Evolutionary conservation across 2,113 vertebrate genomes (phyloP), one percentile per base, ranked within the genome.

Genomic region (Epinephelus fuscoguttatus): DNA sequence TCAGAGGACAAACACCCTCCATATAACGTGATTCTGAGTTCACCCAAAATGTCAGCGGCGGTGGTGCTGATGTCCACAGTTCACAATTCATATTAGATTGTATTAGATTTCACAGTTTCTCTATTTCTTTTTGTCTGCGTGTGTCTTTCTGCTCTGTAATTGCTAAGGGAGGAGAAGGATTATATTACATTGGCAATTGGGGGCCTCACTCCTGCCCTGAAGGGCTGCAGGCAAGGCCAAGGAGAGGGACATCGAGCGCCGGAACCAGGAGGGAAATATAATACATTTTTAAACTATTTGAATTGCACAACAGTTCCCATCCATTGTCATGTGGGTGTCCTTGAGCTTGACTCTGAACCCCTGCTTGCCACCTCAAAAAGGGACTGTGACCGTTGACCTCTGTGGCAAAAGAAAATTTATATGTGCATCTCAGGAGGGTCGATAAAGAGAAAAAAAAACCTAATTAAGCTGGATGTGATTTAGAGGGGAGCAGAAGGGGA

Each of bases 341-440:
- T 89, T 81, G 81, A 77, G 57, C n/a, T 18, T 1, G 53, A 55
- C 76, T 84, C 56, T 61, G 64, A 72, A 72, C 68, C 42, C 21
- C 3, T 19, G 17, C 4, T 62, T 45, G 25, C 45, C 27, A 23
- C 30, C 4, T 6, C 14, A 40, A 18, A 68, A n/a, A 37, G 55
- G 17, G 0, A 23, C 56, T 12, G 17, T 25, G 78, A 21, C 50
- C 5, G 4, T 62, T 30, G 50, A 75, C 77, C 70, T 70, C 53
- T 4, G 30, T 45, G 37, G 45, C 4, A 3, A 52, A 70, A 70
- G 55, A 14, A 23, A 62, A 80, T 19, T 15, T 45, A 49, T 70
- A 60, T 42, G n/a, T 33, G 56, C 14, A 19, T 33, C n/a, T 77
- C 63, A 18, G 21, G 0, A 50, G 25, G 15, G 18, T 19, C 19